Conservation (phyloP, 2,888 invertebrate genomes). For the Dicyrtoma fusca region DNA sequence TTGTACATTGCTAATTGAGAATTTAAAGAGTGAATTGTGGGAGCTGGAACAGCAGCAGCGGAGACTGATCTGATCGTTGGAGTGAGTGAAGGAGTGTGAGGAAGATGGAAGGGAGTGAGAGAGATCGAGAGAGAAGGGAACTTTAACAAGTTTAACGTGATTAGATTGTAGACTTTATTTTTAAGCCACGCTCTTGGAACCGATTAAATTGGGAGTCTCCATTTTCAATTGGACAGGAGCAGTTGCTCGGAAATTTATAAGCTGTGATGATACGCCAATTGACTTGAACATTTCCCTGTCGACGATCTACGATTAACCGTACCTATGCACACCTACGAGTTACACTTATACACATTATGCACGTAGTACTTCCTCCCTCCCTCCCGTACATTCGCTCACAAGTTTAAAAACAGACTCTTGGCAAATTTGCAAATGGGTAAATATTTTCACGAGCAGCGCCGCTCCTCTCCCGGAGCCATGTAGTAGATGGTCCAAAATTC, state of each 20-base stretch:
- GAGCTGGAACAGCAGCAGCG: neutral
- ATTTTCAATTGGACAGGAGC: conserved; percentile 22
- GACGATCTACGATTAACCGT: conserved; percentile 21
- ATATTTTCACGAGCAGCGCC: no score
- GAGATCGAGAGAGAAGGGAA: neutral
- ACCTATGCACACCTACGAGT: no score
- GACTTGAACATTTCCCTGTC: conserved; percentile 29
- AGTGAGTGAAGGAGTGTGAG: no score
- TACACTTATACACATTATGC: no score
- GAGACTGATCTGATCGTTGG: no score
- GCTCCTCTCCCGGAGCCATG: no score
- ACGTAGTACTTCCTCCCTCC: conserved; percentile 12
- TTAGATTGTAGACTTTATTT: neutral
- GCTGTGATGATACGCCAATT: conserved; percentile 37
- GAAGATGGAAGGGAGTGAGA: neutral
- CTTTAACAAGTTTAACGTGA: conserved; percentile 12
- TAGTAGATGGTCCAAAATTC: no score
- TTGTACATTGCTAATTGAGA: no score
- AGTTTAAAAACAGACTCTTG: conserved; percentile 29
- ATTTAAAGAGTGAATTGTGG: no score
- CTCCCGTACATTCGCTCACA: conserved; percentile 1
- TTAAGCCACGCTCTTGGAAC: neutral
- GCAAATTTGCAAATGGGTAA: conserved; percentile 29
- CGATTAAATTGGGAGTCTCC: conserved; percentile 9
- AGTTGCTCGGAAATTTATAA: conserved; percentile 29